phyloP scores from a whole-genome alignment of 2,888 invertebrate genomes.

The Aradus depressus region DNA sequence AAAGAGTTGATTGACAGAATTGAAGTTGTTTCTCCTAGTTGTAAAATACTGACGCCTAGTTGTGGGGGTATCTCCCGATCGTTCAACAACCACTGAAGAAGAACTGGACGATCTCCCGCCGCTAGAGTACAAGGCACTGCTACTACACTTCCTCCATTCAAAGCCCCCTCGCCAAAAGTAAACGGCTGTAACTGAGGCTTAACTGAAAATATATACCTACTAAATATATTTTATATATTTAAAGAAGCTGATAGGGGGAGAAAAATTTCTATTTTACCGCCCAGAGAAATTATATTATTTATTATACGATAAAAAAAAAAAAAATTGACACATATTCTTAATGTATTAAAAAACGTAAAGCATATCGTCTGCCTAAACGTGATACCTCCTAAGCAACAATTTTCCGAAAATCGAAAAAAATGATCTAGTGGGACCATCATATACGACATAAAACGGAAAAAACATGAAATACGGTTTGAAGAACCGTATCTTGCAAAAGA shows the following conservation, averaged over 20 bases:
- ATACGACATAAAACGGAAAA: too few species aligned
- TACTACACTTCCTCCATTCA: slow-evolving; percentile 35
- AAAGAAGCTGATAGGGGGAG: neutral
- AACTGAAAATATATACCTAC: slow-evolving; percentile 31
- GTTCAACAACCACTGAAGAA: slow-evolving; percentile 58
- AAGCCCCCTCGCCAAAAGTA: slow-evolving; percentile 35
- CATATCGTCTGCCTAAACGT: too few species aligned
- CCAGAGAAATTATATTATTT: neutral
- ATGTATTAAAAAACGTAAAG: too few species aligned
- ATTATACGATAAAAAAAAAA: too few species aligned
- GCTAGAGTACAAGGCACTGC: slow-evolving; percentile 50
- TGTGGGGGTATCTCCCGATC: slow-evolving; percentile 18
- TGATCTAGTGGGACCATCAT: too few species aligned
- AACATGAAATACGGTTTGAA: too few species aligned
- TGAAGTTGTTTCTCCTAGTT: slow-evolving; percentile 37
- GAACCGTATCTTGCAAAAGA: too few species aligned
- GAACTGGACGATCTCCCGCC: slow-evolving; percentile 66
- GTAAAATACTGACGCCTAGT: slow-evolving; percentile 31
- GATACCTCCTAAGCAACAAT: too few species aligned
- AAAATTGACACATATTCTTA: slow-evolving; percentile 2
- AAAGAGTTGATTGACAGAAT: slow-evolving; percentile 33
- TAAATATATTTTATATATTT: neutral
- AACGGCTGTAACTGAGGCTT: slow-evolving; percentile 38
- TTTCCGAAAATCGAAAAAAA: too few species aligned
- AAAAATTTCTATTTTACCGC: neutral